Conservation (phyloP, 2,113 vertebrate genomes). For the Halcyon senegalensis region DNA sequence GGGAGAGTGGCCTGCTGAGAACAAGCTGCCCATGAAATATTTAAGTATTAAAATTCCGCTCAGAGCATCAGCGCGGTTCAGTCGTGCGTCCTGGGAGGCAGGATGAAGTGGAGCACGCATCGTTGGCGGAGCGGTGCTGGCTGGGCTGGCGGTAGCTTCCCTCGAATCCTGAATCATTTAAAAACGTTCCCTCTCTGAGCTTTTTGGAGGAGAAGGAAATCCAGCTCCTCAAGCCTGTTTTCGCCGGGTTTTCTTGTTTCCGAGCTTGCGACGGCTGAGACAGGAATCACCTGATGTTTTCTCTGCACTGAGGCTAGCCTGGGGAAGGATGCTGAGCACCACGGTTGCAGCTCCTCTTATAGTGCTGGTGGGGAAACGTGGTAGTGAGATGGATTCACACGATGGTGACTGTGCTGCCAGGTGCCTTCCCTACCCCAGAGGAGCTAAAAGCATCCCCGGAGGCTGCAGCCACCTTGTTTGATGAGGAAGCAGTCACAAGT, state of each 20-base stretch:
- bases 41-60: conserved; percentile 62
- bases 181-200: not conserved
- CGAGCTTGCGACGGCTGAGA: not conserved
- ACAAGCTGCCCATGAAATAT: conserved; percentile 72
- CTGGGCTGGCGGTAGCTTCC: not conserved
- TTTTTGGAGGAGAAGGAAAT: not conserved
- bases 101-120: not conserved
- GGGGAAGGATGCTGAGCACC: not conserved
- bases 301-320: not conserved
- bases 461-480: not conserved
- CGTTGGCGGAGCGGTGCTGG: not conserved
- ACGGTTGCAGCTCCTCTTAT: not conserved
- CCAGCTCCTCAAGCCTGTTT: not conserved
- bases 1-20: conserved; percentile 43
- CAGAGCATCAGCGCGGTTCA: conserved; percentile 7
- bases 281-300: not conserved
- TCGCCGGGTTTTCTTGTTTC: not conserved
- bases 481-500: not conserved
- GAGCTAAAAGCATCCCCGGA: not conserved
- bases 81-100: conserved; percentile 40
- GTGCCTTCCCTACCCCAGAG: not conserved
- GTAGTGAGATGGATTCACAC: not conserved
- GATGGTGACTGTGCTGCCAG: not conserved
- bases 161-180: conserved; percentile 38
- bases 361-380: not conserved